Evolutionary conservation across 2,888 invertebrate species (phyloP), one percentile per base, ranked within the genome.

Genomic region (Emmelina monodactyla): DNA sequence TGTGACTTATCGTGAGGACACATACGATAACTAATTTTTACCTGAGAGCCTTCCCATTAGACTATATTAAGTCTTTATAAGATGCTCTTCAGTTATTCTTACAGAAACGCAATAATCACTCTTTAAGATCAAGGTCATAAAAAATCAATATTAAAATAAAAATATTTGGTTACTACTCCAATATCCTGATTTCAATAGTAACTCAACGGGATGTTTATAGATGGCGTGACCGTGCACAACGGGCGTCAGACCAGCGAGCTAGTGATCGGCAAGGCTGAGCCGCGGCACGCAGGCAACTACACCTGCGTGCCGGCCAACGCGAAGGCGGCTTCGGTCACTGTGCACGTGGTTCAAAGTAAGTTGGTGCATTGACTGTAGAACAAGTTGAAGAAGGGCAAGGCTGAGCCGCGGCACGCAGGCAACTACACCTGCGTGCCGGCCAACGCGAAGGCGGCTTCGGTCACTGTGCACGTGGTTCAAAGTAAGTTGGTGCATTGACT

Each of bases 351-450:
- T 32, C 82, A 83, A 58, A 86, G 87, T 86, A 59, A 83, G 82
- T 69, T 42, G 16, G 3, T 25, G 9, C 11, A 5, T 19, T 19
- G 19, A 19, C 9, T 19, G n/a, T n/a, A n/a, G 25, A 89, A 89
- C 47, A 84, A 88, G 42, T 75, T 90, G 32, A 82, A 87, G 37
- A 84, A 89, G 33, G 83, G 85, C 16, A 86, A 87, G 50, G 88
- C 87, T 1, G 83, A 85, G 44, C 81, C 79, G 1, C 76, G 84
- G 32, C 88, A 90, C 53, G 86, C 87, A n/a, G 90, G 91, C 13
- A 91, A 91, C 68, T 91, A 91, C 58, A 88, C 88, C 9, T 91
- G 91, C 55, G 88, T 88, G 28, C 91, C 91, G 6, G 88, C 89
- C 6, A 91, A 91, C 59, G 89, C 90, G 1, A 83, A 85, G 40